Evolutionary conservation across 2,797 vertebrate genomes (phyloP).

Genomic region (Loriculus beryllinus): DNA sequence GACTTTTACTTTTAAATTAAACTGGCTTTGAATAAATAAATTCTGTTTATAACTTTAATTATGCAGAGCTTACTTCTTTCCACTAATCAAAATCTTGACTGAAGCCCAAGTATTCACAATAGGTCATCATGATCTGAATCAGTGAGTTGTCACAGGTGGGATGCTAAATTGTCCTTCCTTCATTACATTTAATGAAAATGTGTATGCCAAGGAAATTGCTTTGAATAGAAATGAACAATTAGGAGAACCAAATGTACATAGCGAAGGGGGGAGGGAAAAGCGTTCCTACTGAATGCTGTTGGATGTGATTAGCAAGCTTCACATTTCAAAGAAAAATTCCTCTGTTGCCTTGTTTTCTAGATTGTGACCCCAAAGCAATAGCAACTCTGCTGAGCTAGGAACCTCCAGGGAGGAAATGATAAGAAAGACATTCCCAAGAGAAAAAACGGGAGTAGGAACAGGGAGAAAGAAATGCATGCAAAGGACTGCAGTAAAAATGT

Average conservation of each 20-base stretch:
- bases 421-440: not conserved
- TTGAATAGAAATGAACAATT: constrained; percentile 40
- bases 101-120: constrained; percentile 49
- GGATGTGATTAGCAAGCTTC: not conserved
- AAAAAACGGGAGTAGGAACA: not conserved
- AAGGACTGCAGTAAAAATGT: not conserved
- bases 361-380: not conserved
- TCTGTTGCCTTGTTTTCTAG: not conserved
- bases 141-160: constrained; percentile 57
- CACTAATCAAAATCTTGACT: constrained; percentile 61
- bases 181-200: constrained; percentile 63
- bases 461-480: not conserved
- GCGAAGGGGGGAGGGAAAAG: not conserved
- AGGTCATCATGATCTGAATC: constrained; percentile 53
- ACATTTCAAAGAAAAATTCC: constrained; percentile 27
- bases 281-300: not conserved
- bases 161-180: constrained; percentile 58
- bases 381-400: not conserved
- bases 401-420: not conserved
- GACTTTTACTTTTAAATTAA: constrained; percentile 48
- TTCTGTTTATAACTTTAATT: constrained; percentile 38
- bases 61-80: constrained; percentile 16
- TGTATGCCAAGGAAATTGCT: constrained; percentile 15
- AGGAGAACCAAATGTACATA: not conserved
- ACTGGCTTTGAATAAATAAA: constrained; percentile 33